Conservation (phyloP, 2,888 invertebrate species). For the Dryadula phaetusa region DNA sequence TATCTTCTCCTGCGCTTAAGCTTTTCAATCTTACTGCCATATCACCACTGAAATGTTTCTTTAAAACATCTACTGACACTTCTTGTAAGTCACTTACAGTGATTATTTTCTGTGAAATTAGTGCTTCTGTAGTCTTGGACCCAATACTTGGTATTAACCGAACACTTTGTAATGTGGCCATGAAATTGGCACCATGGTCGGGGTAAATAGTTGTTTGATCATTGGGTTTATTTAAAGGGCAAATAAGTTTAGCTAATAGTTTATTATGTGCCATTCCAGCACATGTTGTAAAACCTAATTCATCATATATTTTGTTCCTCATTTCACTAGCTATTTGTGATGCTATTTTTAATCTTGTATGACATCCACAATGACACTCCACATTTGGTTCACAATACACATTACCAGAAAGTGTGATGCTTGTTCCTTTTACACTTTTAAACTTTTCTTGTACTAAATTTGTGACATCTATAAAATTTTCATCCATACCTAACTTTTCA, state of each 20-base stretch:
- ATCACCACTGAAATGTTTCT: constrained; percentile 87
- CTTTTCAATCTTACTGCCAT: constrained; percentile 88
- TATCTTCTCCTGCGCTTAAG: constrained; percentile 90
- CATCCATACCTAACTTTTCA: constrained; percentile 93
- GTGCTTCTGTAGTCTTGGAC: constrained; percentile 86
- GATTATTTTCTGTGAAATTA: constrained; percentile 86
- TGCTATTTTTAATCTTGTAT: constrained; percentile 87
- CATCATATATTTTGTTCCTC: constrained; percentile 86
- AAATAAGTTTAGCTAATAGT: constrained; percentile 90
- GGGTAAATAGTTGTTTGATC: constrained; percentile 92
- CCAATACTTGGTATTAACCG: constrained; percentile 91
- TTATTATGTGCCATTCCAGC: constrained; percentile 94
- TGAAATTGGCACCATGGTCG: constrained; percentile 86
- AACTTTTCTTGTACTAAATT: constrained; percentile 84
- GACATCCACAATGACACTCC: constrained; percentile 90
- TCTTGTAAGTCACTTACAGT: constrained; percentile 88
- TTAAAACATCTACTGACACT: constrained; percentile 82
- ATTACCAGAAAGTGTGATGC: constrained; percentile 81
- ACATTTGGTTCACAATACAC: constrained; percentile 82
- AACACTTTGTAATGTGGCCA: constrained; percentile 86
- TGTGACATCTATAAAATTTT: constrained; percentile 93
- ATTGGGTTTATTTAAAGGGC: constrained; percentile 90
- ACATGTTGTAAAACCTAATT: constrained; percentile 90
- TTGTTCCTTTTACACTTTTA: constrained; percentile 64
- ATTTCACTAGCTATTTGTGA: constrained; percentile 91